Percentiles rank a stretch among this genome's conserved stretches.
Evolutionary conservation across 2,888 invertebrate species (phyloP).

Genomic region (Dyspetes luteomarginatus): DNA sequence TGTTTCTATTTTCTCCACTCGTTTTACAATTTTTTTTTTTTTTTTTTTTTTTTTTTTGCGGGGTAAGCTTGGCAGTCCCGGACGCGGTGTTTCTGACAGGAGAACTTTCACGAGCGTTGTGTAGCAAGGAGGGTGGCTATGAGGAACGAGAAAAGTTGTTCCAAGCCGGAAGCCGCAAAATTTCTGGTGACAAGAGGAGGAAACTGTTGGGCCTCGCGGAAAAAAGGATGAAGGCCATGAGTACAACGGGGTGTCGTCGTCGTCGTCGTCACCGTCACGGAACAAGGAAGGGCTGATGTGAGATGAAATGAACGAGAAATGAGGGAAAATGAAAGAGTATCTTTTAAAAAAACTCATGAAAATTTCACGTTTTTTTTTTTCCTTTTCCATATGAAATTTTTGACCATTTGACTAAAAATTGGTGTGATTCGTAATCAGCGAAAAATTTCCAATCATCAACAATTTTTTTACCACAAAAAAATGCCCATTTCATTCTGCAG

Average conservation of each 20-base stretch:
- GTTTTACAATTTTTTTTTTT: conserved; percentile 35
- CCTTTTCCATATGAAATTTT: background rate
- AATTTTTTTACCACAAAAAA: background rate
- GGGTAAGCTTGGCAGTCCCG: conserved; percentile 53
- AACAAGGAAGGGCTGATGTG: conserved; percentile 4
- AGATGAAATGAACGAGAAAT: background rate
- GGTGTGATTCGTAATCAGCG: too few species aligned
- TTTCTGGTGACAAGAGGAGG: conserved; percentile 74
- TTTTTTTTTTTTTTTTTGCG: conserved; percentile 50
- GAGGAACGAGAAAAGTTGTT: conserved; percentile 79
- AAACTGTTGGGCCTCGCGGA: conserved; percentile 55
- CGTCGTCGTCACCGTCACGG: background rate
- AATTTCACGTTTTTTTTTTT: conserved; percentile 7
- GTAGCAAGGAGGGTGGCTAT: conserved; percentile 75
- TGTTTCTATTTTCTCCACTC: conserved; percentile 3
- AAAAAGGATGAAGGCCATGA: conserved; percentile 54
- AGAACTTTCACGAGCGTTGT: conserved; percentile 72
- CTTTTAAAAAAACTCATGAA: background rate
- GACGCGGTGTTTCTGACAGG: conserved; percentile 63
- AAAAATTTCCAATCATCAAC: background rate
- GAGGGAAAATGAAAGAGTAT: conserved; percentile 14
- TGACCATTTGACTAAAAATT: too few species aligned
- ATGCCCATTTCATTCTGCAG: too few species aligned
- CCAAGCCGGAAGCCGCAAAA: conserved; percentile 76
- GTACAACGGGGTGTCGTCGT: conserved; percentile 11